Evolutionary conservation across 2,113 vertebrate genomes (phyloP), one percentile per base, ranked within the genome.

Genomic region (Callospermophilus lateralis): DNA sequence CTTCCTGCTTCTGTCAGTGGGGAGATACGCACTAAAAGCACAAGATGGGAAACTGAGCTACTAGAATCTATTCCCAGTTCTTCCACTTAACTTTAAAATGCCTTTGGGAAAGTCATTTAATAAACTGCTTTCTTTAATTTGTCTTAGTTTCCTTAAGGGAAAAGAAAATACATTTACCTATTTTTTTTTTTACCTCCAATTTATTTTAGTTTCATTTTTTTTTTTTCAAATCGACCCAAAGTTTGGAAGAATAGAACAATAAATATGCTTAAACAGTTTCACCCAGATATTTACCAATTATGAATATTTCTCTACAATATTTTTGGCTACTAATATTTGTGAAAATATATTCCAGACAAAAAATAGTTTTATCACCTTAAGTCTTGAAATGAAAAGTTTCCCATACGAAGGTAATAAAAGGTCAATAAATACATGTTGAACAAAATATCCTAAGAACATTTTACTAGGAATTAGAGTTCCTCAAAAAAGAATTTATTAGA

Each of bases 131-230:
- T 78, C 86, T 83, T 93, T 67, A 58, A 58, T 88, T 39, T 83
- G 55, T 89, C 89, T 97, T 86, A 30, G 15, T 48, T 89, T 79
- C 48, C 86, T 81, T 58, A 77, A 88, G 19, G 37, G 84, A 74
- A 51, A 6, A 86, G 19, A 72, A 84, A 88, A 90, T 12, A 89
- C 22, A 68, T 26, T 70, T 22, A 39, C 51, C 61, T 48, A 5
- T 61, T 92, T 95, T 95, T 67, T 67, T 61, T 73, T 94, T 89
- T 48, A 88, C 20, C 4, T 89, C 39, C 19, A 89, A 26, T 42
- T 16, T 53, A 53, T 81, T 93, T 93, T 91, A 93, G 67, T 78
- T 77, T 58, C 26, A 74, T 85, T 51, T 0, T 45, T 55, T 51
- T 0, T 45, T 55, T 55, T 68, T 80, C 65, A 84, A 80, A 90